Evolutionary conservation across 2,797 vertebrate species (phyloP).

Genomic region (Thamnophis elegans): DNA sequence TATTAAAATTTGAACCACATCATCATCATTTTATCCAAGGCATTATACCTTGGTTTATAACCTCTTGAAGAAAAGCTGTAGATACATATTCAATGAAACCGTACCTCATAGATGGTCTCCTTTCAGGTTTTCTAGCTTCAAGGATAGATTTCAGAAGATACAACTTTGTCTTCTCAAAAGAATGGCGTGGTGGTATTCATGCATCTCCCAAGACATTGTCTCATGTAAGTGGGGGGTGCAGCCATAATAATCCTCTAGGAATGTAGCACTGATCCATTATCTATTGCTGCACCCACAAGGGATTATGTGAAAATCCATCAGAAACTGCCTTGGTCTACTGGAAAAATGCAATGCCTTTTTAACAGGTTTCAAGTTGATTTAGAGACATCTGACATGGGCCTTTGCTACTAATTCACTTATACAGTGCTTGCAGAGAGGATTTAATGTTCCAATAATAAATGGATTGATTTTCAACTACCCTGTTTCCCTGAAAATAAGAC

Average conservation of each 20-base stretch:
- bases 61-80: not conserved
- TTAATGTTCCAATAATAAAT: not conserved
- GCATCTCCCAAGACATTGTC: not conserved
- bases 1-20: not conserved
- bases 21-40: not conserved
- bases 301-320: constrained; percentile 6
- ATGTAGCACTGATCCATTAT: not conserved
- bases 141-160: not conserved
- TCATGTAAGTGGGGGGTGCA: not conserved
- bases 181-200: not conserved
- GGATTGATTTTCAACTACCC: not conserved
- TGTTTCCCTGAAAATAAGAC: no score
- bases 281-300: not conserved
- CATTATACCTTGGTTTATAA: not conserved
- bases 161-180: not conserved
- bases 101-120: constrained; percentile 17
- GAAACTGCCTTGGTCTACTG: not conserved
- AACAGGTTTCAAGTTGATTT: constrained; percentile 1
- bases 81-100: not conserved
- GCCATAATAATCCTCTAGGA: not conserved
- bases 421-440: not conserved
- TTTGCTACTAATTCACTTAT: not conserved
- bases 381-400: not conserved
- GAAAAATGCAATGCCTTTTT: constrained; percentile 4
- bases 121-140: constrained; percentile 12